Percentiles rank a stretch among this genome's conserved stretches.
These are phyloP conservation scores for Acanthurus leucopareius DNA, from an alignment of 2,797 vertebrate genomes.

Conservation along the genomic window DNA sequence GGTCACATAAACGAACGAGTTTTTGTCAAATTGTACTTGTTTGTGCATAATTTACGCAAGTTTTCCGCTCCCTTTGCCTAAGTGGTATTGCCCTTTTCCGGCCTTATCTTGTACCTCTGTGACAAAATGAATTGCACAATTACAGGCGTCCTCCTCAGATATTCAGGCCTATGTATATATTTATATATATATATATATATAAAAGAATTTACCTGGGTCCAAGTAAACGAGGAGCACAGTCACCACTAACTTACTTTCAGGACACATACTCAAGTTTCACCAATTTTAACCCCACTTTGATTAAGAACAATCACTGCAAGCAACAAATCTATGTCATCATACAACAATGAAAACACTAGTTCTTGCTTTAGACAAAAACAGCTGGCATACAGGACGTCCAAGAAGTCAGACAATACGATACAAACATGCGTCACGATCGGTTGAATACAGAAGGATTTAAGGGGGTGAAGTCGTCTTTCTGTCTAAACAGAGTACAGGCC, in stretches of 20 bases:
- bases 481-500: constrained; percentile 41
- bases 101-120: constrained; percentile 37
- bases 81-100: constrained; percentile 44
- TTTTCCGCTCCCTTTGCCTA: constrained; percentile 31
- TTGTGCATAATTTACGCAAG: constrained; percentile 28
- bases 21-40: constrained; percentile 36
- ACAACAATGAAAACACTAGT: constrained; percentile 81
- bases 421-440: constrained; percentile 82
- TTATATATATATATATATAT: constrained; percentile 19
- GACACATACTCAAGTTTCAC: constrained; percentile 77
- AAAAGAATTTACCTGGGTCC: constrained; percentile 64
- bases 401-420: constrained; percentile 82
- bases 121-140: constrained; percentile 58
- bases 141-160: constrained; percentile 56
- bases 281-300: constrained; percentile 81
- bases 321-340: constrained; percentile 81
- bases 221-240: constrained; percentile 75
- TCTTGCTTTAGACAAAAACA: constrained; percentile 81
- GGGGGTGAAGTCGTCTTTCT: constrained; percentile 39
- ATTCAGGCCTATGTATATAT: constrained; percentile 44
- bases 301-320: constrained; percentile 84
- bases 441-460: constrained; percentile 62
- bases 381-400: constrained; percentile 81
- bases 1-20: constrained; percentile 42
- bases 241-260: constrained; percentile 79